phyloP scores from a whole-genome alignment of 2,888 invertebrate species.

The Vannuccia rotundouncinata region DNA sequence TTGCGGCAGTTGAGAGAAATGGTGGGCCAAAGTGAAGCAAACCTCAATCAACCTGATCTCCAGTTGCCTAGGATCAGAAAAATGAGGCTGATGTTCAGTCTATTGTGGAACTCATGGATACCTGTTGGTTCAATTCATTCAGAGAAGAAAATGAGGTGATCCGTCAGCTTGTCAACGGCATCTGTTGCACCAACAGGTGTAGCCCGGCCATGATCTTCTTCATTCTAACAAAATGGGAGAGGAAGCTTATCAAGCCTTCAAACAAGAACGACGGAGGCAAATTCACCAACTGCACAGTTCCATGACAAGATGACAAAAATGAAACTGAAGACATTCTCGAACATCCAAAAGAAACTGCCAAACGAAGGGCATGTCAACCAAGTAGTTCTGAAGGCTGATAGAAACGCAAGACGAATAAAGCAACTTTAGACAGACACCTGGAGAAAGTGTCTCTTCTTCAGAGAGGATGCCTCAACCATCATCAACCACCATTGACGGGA shows the following conservation, averaged over 20 bases:
- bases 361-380: background rate
- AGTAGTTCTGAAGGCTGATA: background rate
- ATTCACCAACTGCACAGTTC: background rate
- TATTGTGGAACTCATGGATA: background rate
- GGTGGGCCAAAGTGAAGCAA: background rate
- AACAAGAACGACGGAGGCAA: background rate
- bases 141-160: background rate
- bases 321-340: background rate
- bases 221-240: background rate
- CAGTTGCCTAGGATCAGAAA: background rate
- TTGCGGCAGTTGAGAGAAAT: background rate
- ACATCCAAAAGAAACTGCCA: background rate
- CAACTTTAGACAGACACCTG: background rate
- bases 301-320: background rate
- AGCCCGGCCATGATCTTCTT: background rate
- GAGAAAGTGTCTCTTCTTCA: background rate
- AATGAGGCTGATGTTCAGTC: background rate
- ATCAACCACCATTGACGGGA: slow-evolving; percentile 11
- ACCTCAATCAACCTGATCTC: background rate
- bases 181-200: too few relatives aligned
- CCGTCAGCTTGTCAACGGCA: background rate
- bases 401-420: background rate
- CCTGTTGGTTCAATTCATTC: background rate
- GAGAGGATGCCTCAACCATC: background rate
- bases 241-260: background rate